Base-by-base conservation (phyloP, 2,888 invertebrate species). In the Lasioglossum oenotherae region DNA sequence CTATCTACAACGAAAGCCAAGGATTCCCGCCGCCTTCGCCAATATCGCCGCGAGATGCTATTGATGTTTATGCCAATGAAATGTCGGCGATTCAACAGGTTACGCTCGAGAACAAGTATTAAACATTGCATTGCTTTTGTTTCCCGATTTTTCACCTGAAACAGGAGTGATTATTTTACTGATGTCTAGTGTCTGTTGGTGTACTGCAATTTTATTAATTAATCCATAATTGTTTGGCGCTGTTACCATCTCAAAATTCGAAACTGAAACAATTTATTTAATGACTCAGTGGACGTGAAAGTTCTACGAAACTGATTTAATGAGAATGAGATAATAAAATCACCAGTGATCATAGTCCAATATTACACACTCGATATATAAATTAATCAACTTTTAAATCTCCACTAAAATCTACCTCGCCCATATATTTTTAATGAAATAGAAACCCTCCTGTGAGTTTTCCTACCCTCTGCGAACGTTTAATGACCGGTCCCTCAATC, bases 41-140 rank as follows among this genome's bases (percentile, higher is more conserved):
- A 60, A 74, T 19, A 79, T n/a, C n/a, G 46, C 57, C 44, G 73
- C 64, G 74, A 35, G 35, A 73, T 82, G 16, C 78, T 69, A 73
- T 75, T 60, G 81, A 81, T 69, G 69, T 78, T 60, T 67, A 79
- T 81, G 74, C 81, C 81, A 35, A 81, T 72, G 75, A 76, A 72
- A 69, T 78, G 73, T 86, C 87, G 49, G 14, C 44, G 53, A 77
- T 80, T 92, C 92, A 92, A 92, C 91, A 91, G 92, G 91, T 92
- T 85, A 85, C 67, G 64, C 64, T 87, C 72, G 75, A 53, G 69
- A 74, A 79, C 35, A 71, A 78, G 38, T 27, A 44, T 84, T 75
- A 67, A 84, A 75, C 71, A 78, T 71, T 49, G n/a, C 2, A 10
- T 4, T 10, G 10, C 1, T 69, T 69, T 38, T 35, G 35, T 38